Conservation (phyloP, 2,888 invertebrate species). For the Troides oblongomaculatus region DNA sequence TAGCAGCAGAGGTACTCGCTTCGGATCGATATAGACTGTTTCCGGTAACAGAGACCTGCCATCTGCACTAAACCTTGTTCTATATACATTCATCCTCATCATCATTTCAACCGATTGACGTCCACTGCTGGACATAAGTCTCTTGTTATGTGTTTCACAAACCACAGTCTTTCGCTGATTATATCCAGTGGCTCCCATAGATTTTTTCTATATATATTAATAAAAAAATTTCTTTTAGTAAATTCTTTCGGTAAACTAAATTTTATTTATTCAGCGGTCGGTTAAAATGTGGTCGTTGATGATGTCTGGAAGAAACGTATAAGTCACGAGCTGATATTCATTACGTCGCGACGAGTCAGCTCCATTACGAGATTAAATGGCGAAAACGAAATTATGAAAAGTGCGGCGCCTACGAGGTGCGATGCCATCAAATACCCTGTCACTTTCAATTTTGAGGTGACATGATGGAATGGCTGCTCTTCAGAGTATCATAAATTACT, state of each 20-base stretch:
- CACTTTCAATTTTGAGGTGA: conserved; percentile 13
- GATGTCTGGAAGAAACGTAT: conserved; percentile 2
- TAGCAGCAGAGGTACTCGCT: too few species aligned
- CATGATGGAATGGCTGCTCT: neutral
- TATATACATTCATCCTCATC: neutral
- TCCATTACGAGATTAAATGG: conserved; percentile 31
- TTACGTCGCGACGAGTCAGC: conserved; percentile 25
- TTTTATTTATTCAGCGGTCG: conserved; percentile 4
- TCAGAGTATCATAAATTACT: neutral
- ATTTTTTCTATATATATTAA: neutral
- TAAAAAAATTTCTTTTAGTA: neutral
- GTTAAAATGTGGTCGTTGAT: conserved; percentile 1
- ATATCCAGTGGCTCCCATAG: too few species aligned
- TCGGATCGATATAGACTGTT: too few species aligned
- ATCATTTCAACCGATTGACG: too few species aligned
- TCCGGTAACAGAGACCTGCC: too few species aligned
- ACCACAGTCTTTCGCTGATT: too few species aligned
- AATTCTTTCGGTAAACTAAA: neutral
- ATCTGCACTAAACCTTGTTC: neutral
- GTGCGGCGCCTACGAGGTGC: conserved; percentile 13
- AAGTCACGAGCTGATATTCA: conserved; percentile 27
- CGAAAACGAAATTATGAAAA: conserved; percentile 28
- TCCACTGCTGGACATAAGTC: too few species aligned
- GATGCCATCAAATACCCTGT: conserved; percentile 14
- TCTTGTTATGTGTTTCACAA: too few species aligned